Conservation (phyloP, 1,140 invertebrate species). For the Ceratoteleas bidentatus region DNA sequence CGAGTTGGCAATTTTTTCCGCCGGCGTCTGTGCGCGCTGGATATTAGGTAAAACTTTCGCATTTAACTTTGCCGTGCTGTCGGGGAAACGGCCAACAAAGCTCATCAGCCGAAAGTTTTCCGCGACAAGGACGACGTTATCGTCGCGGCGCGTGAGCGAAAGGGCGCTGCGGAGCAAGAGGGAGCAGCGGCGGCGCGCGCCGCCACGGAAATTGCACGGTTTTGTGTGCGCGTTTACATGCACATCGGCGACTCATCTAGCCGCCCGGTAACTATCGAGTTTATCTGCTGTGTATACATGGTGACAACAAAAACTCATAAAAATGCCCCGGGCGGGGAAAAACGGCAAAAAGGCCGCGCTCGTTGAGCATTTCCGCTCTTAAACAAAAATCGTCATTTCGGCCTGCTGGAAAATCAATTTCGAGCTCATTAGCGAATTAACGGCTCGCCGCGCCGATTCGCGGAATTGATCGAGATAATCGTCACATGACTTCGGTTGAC, state of each 20-base stretch:
- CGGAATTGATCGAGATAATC: too few relatives aligned
- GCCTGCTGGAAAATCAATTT: slow-evolving; percentile 8
- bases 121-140: slow-evolving; percentile 74
- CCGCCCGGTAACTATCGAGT: slow-evolving; percentile 55
- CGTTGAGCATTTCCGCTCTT: slow-evolving; percentile 16
- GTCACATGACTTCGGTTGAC: too few relatives aligned
- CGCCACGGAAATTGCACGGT: slow-evolving; percentile 46
- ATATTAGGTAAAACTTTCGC: slow-evolving; percentile 80
- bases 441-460: too few relatives aligned
- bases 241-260: slow-evolving; percentile 38
- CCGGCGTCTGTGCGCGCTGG: slow-evolving; percentile 65
- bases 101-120: slow-evolving; percentile 80
- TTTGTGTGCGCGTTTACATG: slow-evolving; percentile 55
- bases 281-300: slow-evolving; percentile 52
- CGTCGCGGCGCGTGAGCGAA: slow-evolving; percentile 23
- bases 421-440: slow-evolving; percentile 15
- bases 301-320: slow-evolving; percentile 54
- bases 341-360: slow-evolving; percentile 12
- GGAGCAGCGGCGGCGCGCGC: slow-evolving; percentile 45
- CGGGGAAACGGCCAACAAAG: slow-evolving; percentile 79
- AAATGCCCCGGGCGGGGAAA: slow-evolving; percentile 24
- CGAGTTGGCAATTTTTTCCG: slow-evolving; percentile 63
- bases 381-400: slow-evolving; percentile 23
- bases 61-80: slow-evolving; percentile 80
- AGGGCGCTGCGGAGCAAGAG: slow-evolving; percentile 24